Evolutionary conservation across 2,888 invertebrate species (phyloP).

Genomic region (Hyppa rectilinea): DNA sequence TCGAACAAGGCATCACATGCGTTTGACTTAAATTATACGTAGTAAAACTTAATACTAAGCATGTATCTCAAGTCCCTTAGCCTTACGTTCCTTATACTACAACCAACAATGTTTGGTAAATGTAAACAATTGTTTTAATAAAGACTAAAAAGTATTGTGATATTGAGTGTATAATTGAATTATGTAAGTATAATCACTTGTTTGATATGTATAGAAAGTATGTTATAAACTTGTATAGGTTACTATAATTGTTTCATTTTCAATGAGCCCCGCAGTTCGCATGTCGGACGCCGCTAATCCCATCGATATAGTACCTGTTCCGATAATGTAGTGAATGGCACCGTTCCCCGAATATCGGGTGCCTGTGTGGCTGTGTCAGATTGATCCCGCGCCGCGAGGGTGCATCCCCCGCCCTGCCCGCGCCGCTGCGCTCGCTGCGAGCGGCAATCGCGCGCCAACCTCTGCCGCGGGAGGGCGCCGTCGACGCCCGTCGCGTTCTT

Average conservation of each 20-base stretch:
- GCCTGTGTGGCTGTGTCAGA: constrained; percentile 70
- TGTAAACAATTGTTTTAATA: constrained; percentile 72
- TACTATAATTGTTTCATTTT: constrained; percentile 80
- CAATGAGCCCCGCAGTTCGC: constrained; percentile 41
- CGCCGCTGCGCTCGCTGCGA: constrained; percentile 69
- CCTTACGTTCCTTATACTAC: constrained; percentile 34
- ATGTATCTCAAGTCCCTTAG: constrained; percentile 26
- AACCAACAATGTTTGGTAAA: no score
- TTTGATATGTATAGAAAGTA: constrained; percentile 80
- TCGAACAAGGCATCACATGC: constrained; percentile 34
- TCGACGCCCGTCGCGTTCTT: constrained; percentile 74
- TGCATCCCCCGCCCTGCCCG: constrained; percentile 84
- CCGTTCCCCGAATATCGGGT: constrained; percentile 77
- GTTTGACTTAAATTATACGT: constrained; percentile 29
- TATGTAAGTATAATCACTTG: constrained; percentile 77
- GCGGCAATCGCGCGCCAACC: constrained; percentile 88
- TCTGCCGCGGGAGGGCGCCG: constrained; percentile 88
- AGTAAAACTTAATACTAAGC: constrained; percentile 20
- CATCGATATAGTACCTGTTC: constrained; percentile 55
- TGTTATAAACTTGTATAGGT: constrained; percentile 85
- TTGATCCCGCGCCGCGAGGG: constrained; percentile 79
- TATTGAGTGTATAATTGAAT: constrained; percentile 83
- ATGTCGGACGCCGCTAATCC: constrained; percentile 54
- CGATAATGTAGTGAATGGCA: constrained; percentile 72
- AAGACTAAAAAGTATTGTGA: constrained; percentile 89